These are phyloP conservation scores for Halcyon leucocephala DNA, from an alignment of 2,797 vertebrate genomes.

Conservation along the genomic window DNA sequence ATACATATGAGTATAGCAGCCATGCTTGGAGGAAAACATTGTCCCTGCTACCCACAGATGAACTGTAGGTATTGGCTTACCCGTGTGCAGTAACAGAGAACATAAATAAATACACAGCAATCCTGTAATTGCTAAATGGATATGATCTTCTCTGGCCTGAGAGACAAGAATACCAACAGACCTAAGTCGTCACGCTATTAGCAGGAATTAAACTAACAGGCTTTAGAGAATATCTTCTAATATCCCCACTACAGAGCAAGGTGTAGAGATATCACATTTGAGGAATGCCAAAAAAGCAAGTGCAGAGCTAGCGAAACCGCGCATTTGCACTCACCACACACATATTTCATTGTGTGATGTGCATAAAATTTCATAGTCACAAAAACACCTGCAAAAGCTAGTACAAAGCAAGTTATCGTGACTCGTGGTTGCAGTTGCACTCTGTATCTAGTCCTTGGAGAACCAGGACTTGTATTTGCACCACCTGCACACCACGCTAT, in stretches of 20 bases:
- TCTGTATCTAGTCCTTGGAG: background rate
- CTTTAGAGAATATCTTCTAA: background rate
- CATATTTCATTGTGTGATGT: rapidly evolving
- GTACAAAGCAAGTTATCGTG: rapidly evolving
- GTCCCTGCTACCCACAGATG: background rate
- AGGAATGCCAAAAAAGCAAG: background rate
- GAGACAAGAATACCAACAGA: background rate
- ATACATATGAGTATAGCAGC: background rate
- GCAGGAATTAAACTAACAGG: background rate
- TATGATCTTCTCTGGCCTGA: background rate
- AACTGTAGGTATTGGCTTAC: background rate
- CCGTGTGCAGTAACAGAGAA: background rate
- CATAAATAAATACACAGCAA: background rate
- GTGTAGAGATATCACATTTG: background rate
- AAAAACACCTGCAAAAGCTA: background rate
- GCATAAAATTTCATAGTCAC: rapidly evolving
- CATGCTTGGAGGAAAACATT: background rate
- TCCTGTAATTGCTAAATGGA: background rate
- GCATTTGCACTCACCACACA: rapidly evolving
- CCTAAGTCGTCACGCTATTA: background rate
- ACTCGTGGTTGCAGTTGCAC: background rate
- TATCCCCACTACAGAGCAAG: background rate
- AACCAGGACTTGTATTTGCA: background rate
- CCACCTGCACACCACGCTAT: background rate
- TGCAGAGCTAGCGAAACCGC: background rate